Base-by-base conservation (phyloP, 2,888 invertebrate species). In the Incurvaria masculella region DNA sequence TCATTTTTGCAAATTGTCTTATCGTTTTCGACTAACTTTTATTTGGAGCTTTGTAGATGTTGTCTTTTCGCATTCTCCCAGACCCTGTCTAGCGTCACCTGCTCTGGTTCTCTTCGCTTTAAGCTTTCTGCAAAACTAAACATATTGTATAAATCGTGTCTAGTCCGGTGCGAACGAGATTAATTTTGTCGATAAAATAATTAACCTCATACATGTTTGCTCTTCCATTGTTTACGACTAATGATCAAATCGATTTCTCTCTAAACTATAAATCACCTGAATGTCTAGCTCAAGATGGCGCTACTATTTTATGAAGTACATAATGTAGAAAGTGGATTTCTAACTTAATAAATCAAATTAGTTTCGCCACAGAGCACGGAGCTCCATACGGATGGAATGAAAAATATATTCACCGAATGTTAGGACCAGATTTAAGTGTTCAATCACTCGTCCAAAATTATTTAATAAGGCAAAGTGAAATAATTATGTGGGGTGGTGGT, bases 91-190 rank as follows among this genome's bases (percentile, higher is more conserved):
- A n/a, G n/a, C n/a, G n/a, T 23, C 33, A n/a, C 33, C 14, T n/a
- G 33, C 33, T 33, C 23, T 23, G 23, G 23, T 23, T 10, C 23
- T 5, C 23, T 10, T 33, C 33, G 11, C 33, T 33, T n/a, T 3
- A 23, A 23, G 23, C 23, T 10, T 23, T 6, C 23, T 10, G 23
- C 23, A 4, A 23, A 23, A 33, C 33, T 33, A 14, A 33, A 33
- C 33, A n/a, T 33, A 14, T 33, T 14, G 6, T n/a, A 14, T n/a
- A 33, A 8, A n/a, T 14, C 14, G 33, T 73, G 72, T 76, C 78
- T 78, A 78, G 78, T 78, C 78, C 74, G 74, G 71, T 72, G 66
- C 68, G 65, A 75, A 74, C 70, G 75, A 75, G 73, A 75, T 75
- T 76, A 73, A 69, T 66, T 69, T 66, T 65, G 67, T 68, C 68